Evolutionary conservation across 1,140 invertebrate species (phyloP), one percentile per base, ranked within the genome.

Genomic region (Calliopsis andreniformis): DNA sequence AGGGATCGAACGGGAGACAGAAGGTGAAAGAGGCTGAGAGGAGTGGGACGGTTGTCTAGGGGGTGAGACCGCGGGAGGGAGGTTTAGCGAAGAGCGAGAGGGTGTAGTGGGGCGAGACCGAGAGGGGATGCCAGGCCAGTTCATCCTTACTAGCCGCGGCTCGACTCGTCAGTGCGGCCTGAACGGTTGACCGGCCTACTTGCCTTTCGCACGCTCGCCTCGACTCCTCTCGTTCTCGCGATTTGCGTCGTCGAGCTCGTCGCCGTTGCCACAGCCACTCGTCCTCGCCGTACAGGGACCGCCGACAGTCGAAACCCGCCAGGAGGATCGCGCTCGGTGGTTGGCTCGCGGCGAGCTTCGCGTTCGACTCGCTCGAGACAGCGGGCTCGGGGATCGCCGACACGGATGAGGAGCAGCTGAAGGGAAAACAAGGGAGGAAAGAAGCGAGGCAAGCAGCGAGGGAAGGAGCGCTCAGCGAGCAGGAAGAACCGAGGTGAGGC

Each of bases 101-200:
- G 80, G 61, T 68, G 51, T 76, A 82, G 72, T 82, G 66, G 71
- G 77, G 71, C 51, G 70, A 78, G 59, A 35, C 25, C 56, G 45
- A 77, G 70, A 80, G 80, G 73, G 87, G 88, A 88, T 82, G 79
- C 72, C 81, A 86, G 84, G 66, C 82, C 79, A 80, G 86, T 86
- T 90, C 87, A 88, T 87, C 87, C 82, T 90, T 86, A 87, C 87
- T 86, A 85, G 86, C 76, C 68, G 72, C 78, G 78, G 69, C 79
- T 78, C 83, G 80, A 64, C 68, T 86, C 78, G 83, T 89, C 89
- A 91, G 89, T 91, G 89, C 90, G 89, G 89, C 90, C 89, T 89
- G 88, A 90, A 90, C 89, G 90, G 83, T 90, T 88, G 87, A 88
- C 88, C 90, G 89, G 90, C 90, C 89, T 91, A 90, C 83, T 87